Evolutionary conservation across 2,113 vertebrate species (phyloP), one percentile per base, ranked within the genome.

Genomic region (Ornithorhynchus anatinus): DNA sequence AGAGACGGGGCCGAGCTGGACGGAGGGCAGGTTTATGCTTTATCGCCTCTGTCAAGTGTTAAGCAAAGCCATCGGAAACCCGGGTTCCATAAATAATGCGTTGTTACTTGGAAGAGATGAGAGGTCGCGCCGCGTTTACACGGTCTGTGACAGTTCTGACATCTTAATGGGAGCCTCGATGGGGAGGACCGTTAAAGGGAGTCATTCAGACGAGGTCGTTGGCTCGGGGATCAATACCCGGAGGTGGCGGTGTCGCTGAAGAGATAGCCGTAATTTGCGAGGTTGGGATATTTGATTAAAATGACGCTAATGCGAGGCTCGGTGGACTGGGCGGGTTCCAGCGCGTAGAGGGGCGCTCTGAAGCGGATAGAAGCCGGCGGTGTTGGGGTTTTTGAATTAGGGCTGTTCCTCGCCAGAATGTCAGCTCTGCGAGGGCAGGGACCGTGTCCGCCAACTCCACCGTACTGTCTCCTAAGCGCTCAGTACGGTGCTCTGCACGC

Each of bases 121-220:
- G 36, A 68, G 47, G 52, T 57, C 84, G 64, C 59, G 40, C 42
- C 58, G 38, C 48, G 33, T 82, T 82, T 65, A 74, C 47, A 84
- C 85, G 65, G 47, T 67, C 71, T 75, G 44, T 72, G 67, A 51
- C n/a, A n/a, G n/a, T 77, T 81, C 50, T 67, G 61, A 59, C 54
- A 71, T 66, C 74, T 82, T 82, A 77, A 43, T 85, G 70, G 66
- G 60, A 25, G 14, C 68, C 81, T 67, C 71, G 80, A 77, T 75
- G 22, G 29, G 72, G 43, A 75, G 56, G 84, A 64, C 78, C 76
- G 81, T 81, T 82, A 48, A 79, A 80, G 73, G 61, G 17, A 3
- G 2, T 59, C 63, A 79, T 78, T 76, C 3, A 19, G 25, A 44
- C 81, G 77, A 79, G 5, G 59, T 82, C 75, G 77, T 69, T 62